phyloP scores from a whole-genome alignment of 1,140 invertebrate species.

The Penaeus vannamei region DNA sequence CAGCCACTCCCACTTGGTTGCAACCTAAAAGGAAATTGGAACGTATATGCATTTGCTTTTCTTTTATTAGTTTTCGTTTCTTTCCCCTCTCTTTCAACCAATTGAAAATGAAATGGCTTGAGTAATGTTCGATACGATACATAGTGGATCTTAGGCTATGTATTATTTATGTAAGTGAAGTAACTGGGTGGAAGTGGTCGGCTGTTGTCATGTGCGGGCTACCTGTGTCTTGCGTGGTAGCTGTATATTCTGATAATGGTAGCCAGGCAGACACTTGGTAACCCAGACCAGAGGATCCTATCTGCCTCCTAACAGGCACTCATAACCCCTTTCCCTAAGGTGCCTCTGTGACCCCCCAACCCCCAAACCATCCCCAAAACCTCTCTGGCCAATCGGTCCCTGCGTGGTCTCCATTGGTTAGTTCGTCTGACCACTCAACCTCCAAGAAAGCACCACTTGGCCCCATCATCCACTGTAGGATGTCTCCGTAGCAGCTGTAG shows the following conservation, averaged over 20 bases:
- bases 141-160: no score
- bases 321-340: slow-evolving; percentile 34
- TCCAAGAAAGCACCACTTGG: no score
- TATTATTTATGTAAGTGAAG: no score
- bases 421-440: background rate
- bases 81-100: no score
- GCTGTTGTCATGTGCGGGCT: no score
- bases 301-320: background rate
- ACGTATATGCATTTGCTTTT: no score
- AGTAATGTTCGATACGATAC: no score
- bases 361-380: background rate
- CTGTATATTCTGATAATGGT: slow-evolving; percentile 16
- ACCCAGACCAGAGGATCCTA: background rate
- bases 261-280: slow-evolving; percentile 3
- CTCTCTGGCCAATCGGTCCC: slow-evolving; percentile 1
- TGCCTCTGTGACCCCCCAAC: slow-evolving; percentile 27
- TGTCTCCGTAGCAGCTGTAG: no score
- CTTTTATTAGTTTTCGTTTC: no score
- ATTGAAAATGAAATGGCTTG: no score
- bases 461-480: no score
- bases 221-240: slow-evolving; percentile 2
- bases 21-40: background rate
- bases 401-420: slow-evolving; percentile 22
- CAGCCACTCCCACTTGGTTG: slow-evolving; percentile 24
- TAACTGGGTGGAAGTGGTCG: no score